phyloP scores from a whole-genome alignment of 2,888 invertebrate genomes.

The Orthosia gracilis region DNA sequence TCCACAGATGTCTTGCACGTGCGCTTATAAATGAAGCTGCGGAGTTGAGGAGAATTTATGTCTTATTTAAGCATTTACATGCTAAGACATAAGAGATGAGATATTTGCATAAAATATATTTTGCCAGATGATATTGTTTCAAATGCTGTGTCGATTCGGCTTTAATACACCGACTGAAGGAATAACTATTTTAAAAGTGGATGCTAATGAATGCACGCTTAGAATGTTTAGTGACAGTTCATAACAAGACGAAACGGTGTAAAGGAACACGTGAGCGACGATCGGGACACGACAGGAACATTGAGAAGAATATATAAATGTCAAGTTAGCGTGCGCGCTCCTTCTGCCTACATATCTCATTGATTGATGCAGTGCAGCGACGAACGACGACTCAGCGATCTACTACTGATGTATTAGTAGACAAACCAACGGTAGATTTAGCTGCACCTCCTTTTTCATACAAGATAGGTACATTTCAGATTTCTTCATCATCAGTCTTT shows the following conservation, averaged over 20 bases:
- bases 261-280: slow-evolving; percentile 79
- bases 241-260: slow-evolving; percentile 74
- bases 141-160: slow-evolving; percentile 33
- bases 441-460: slow-evolving; percentile 16
- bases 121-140: slow-evolving; percentile 37
- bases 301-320: slow-evolving; percentile 88
- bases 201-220: slow-evolving; percentile 52
- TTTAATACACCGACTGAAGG: slow-evolving; percentile 29
- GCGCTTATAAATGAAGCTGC: slow-evolving; percentile 67
- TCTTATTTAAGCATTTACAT: slow-evolving; percentile 59
- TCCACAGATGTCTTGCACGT: slow-evolving; percentile 70
- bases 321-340: slow-evolving; percentile 82
- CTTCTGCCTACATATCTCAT: slow-evolving; percentile 77
- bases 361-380: slow-evolving; percentile 85
- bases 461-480: no score
- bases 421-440: slow-evolving; percentile 48
- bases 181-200: slow-evolving; percentile 32
- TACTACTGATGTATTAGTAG: slow-evolving; percentile 70
- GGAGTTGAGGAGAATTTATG: slow-evolving; percentile 66
- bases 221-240: slow-evolving; percentile 62
- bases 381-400: slow-evolving; percentile 74
- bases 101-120: slow-evolving; percentile 49
- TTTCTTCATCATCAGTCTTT: no score
- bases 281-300: slow-evolving; percentile 85
- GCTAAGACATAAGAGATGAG: slow-evolving; percentile 46